Percentiles rank a stretch among this genome's conserved stretches.
phyloP scores from a whole-genome alignment of 2,113 vertebrate species.

The Australoheros scitulus region DNA sequence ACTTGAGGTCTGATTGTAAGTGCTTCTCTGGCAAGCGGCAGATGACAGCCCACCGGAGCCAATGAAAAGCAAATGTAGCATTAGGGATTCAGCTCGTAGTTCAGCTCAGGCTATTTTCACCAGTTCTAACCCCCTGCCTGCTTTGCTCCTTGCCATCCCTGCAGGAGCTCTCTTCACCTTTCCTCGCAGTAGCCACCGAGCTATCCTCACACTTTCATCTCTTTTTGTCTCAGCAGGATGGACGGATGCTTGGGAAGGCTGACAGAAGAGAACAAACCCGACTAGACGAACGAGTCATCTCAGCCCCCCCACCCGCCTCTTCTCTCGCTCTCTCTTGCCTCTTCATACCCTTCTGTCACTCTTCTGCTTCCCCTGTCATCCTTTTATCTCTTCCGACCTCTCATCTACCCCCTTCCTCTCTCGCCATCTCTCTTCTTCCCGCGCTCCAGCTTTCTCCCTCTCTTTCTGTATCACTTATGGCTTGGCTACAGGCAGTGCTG shows the following conservation, averaged over 20 bases:
- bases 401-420: conserved; percentile 51
- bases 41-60: conserved; percentile 29
- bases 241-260: conserved; percentile 37
- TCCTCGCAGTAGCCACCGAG: conserved; percentile 41
- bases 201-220: conserved; percentile 59
- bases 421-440: conserved; percentile 8
- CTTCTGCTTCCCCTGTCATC: conserved; percentile 42
- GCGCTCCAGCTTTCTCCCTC: conserved; percentile 9
- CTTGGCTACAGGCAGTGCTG: conserved; percentile 52
- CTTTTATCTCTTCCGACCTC: conserved; percentile 58
- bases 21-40: conserved; percentile 37
- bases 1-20: conserved; percentile 55
- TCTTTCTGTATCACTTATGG: conserved; percentile 34
- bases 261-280: conserved; percentile 48
- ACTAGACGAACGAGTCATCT: conserved; percentile 54
- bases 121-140: conserved; percentile 40
- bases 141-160: conserved; percentile 31
- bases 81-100: conserved; percentile 58
- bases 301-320: not conserved
- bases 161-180: conserved; percentile 62
- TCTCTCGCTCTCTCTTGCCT: not conserved
- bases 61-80: conserved; percentile 55
- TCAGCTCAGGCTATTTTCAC: conserved; percentile 56
- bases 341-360: conserved; percentile 41
- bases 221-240: conserved; percentile 54